Conservation (phyloP, 1,140 invertebrate species). For the Scaptomyza montana region DNA sequence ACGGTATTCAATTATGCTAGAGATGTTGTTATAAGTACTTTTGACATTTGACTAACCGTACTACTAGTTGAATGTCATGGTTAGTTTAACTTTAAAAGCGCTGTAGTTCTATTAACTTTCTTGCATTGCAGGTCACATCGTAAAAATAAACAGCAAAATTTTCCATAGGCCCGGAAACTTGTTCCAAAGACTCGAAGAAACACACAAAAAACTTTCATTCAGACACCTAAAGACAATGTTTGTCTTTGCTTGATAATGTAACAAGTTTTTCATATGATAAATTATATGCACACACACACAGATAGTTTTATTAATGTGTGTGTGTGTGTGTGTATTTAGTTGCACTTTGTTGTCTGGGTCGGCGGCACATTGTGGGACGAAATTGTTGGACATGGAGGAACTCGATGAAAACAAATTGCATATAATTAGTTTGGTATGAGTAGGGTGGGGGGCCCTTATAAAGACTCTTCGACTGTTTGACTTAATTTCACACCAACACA, state of each 20-base stretch:
- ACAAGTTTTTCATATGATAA: constrained; percentile 43
- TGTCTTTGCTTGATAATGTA: constrained; percentile 24
- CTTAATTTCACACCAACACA: constrained; percentile 41
- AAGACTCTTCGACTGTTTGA: constrained; percentile 30
- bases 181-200: background rate
- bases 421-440: constrained; percentile 38
- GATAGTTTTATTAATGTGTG: background rate
- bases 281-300: constrained; percentile 26
- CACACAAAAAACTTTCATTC: constrained; percentile 50
- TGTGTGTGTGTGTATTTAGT: background rate
- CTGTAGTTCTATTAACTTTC: constrained; percentile 46
- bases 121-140: constrained; percentile 25
- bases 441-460: constrained; percentile 34
- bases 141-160: constrained; percentile 7
- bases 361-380: constrained; percentile 23
- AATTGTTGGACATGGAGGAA: constrained; percentile 10
- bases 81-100: constrained; percentile 37
- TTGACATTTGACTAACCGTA: constrained; percentile 22
- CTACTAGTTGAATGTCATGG: constrained; percentile 27
- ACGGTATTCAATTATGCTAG: constrained; percentile 15
- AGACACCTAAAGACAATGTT: constrained; percentile 21
- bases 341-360: constrained; percentile 20
- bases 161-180: constrained; percentile 34
- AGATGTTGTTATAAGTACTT: constrained; percentile 11
- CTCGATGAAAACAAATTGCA: constrained; percentile 56